These are phyloP conservation scores for Xyliphius kryptos DNA, from an alignment of 2,113 vertebrate species.

Conservation along the genomic window DNA sequence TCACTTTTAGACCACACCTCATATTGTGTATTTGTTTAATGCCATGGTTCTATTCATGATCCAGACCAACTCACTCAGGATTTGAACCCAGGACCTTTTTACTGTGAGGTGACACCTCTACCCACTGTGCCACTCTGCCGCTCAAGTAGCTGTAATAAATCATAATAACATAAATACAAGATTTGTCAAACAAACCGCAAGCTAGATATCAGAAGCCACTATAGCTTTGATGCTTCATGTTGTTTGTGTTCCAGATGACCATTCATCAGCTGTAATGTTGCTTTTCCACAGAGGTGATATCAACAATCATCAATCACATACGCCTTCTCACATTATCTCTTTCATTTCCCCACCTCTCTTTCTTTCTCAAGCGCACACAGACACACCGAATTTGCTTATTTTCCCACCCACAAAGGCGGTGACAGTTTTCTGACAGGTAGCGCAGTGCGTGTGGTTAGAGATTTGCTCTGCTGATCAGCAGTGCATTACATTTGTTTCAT, in stretches of 20 bases:
- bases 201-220: not conserved
- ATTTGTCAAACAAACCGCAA: not conserved
- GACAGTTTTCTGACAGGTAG: constrained; percentile 13
- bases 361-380: not conserved
- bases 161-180: not conserved
- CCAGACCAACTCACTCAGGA: too few relatives aligned
- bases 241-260: not conserved
- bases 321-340: not conserved
- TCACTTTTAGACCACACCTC: too few relatives aligned
- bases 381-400: not conserved
- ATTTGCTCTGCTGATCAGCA: constrained; percentile 10
- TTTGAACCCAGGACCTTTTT: too few relatives aligned
- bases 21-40: too few relatives aligned
- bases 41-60: too few relatives aligned
- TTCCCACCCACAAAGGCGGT: not conserved
- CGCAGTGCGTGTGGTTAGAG: not conserved
- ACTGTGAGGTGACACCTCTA: too few relatives aligned
- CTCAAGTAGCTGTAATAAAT: not conserved
- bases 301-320: constrained; percentile 1
- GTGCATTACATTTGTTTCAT: constrained; percentile 5
- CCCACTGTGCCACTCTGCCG: too few relatives aligned
- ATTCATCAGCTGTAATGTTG: constrained; percentile 1
- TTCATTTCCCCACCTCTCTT: not conserved
- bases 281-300: constrained; percentile 6
- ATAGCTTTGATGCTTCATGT: not conserved